phyloP scores from a whole-genome alignment of 2,797 vertebrate genomes.

The Lutjanus campechanus region DNA sequence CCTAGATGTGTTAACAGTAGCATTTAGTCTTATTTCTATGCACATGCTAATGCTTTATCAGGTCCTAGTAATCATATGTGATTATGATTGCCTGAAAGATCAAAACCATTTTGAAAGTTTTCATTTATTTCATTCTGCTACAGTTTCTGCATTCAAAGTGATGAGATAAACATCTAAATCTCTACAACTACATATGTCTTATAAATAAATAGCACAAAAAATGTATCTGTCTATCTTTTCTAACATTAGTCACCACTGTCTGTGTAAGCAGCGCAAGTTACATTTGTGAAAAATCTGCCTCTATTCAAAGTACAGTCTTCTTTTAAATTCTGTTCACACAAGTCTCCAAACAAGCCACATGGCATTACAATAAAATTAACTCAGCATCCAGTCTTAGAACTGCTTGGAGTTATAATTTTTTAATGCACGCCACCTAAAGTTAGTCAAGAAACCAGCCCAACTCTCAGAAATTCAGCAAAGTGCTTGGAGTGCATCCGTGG shows the following conservation, averaged over 20 bases:
- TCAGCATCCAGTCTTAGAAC: neutral
- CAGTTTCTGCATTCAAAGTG: neutral
- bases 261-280: neutral
- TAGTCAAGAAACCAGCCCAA: constrained; percentile 35
- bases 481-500: constrained; percentile 37
- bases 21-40: neutral
- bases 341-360: constrained; percentile 17
- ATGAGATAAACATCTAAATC: neutral
- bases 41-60: neutral
- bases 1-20: neutral
- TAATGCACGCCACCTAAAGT: constrained; percentile 39
- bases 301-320: neutral
- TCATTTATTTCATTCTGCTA: neutral
- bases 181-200: neutral
- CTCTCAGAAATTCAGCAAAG: constrained; percentile 38
- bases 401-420: constrained; percentile 21
- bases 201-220: constrained; percentile 5
- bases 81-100: constrained; percentile 8
- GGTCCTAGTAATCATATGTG: neutral
- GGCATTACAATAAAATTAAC: constrained; percentile 10
- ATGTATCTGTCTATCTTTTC: neutral
- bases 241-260: neutral
- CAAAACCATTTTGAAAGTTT: neutral
- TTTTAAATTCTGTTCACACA: neutral
- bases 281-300: neutral